Base-by-base conservation (phyloP, 2,888 invertebrate genomes). In the Heteromurus nitidus region DNA sequence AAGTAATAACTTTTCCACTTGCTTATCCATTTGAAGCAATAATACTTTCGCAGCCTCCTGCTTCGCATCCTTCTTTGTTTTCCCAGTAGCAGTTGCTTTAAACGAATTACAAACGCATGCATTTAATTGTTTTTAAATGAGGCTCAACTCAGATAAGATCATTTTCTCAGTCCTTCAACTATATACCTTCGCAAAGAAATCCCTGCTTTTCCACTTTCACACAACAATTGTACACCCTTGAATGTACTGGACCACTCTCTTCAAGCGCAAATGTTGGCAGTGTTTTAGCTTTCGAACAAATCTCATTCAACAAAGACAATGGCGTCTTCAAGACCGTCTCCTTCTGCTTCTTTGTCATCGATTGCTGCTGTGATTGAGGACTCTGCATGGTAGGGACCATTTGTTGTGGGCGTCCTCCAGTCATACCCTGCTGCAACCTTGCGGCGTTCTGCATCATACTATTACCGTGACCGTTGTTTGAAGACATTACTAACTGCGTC, bases 41-140 rank as follows among this genome's bases (percentile, higher is more conserved):
- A 87, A 50, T 36, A 67, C 53, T 26, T 82, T 86, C 0, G 87
- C 85, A 22, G 87, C 86, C 44, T 85, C 84, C 28, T 86, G 86
- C 53, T 85, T 85, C 3, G 87, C 86, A 64, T 86, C 86, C 44
- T 87, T 87, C 50, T 86, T 86, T 13, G 80, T 85, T 67, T 80
- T 76, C 20, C 84, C 86, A 30, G 50, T 28, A 22, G 82, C 85
- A 28, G 44, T 80, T 16, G 84, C 86, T 86, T 31, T 36, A 60
- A 42, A 62, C 7, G 36, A 36, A 9, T 9, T 36, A 36, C 13
- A 13, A 9, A 36, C 13, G 7, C 7, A 9, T 36, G 13, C 13
- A 36, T n/a, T 36, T 36, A 36, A 13, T 13, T 36, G 13, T 9
- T 36, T 36, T 36, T 7, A 7, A 36, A 13, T 36, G 7, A 36